These are phyloP conservation scores for Phyllostomus discolor DNA, from an alignment of 2,113 vertebrate genomes.

Conservation along the genomic window DNA sequence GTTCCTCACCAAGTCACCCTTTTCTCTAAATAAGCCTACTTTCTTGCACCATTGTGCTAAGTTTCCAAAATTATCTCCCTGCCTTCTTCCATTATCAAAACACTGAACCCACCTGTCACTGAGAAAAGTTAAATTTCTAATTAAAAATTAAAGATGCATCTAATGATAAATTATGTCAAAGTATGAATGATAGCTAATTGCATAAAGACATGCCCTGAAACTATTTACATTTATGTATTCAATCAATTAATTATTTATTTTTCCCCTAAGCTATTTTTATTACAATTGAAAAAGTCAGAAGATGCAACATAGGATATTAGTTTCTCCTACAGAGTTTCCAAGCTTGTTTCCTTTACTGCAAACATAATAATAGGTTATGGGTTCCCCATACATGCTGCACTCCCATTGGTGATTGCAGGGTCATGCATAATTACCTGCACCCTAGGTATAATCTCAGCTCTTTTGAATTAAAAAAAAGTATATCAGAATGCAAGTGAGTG, in stretches of 20 bases:
- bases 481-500: neutral
- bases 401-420: neutral
- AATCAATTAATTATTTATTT: neutral
- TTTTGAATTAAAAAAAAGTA: neutral
- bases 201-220: neutral
- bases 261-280: neutral
- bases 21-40: neutral
- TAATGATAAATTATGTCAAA: neutral
- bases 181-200: neutral
- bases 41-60: neutral
- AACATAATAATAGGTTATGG: neutral
- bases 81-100: neutral
- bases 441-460: neutral
- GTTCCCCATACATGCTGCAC: neutral
- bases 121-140: neutral
- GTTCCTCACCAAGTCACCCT: neutral
- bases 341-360: neutral
- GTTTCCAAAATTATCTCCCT: neutral
- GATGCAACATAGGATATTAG: neutral
- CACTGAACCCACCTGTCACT: neutral
- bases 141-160: neutral
- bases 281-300: constrained; percentile 1
- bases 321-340: neutral
- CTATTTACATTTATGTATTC: neutral
- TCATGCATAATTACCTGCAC: neutral